phyloP scores from a whole-genome alignment of 53 echinoderm and acorn worm genomes.

The Glandiceps talaboti region DNA sequence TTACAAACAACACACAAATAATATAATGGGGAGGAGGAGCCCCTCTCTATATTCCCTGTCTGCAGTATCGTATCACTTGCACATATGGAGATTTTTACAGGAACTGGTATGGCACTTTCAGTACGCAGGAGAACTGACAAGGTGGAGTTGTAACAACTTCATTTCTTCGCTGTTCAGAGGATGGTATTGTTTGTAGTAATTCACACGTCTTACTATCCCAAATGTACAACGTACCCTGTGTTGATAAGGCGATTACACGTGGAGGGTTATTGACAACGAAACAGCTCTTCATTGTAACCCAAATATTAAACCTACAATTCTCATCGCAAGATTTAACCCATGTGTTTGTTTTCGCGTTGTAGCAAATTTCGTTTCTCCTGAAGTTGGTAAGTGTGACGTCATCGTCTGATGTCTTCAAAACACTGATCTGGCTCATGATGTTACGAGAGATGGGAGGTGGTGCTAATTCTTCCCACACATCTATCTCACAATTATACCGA shows the following conservation, averaged over 20 bases:
- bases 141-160: neutral
- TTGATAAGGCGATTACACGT: neutral
- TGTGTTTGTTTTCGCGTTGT: neutral
- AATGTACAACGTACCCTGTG: neutral
- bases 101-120: neutral
- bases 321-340: neutral
- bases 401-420: neutral
- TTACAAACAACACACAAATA: too few species aligned
- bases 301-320: too few species aligned
- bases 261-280: neutral
- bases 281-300: neutral
- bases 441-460: neutral
- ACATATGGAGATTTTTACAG: too few species aligned
- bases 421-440: neutral
- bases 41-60: too few species aligned
- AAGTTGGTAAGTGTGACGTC: neutral
- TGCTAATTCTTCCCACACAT: neutral
- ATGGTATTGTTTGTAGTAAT: neutral
- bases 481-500: neutral
- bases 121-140: neutral
- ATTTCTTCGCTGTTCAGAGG: neutral
- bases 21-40: too few species aligned
- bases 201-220: neutral
- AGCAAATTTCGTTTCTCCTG: neutral
- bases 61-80: too few species aligned